A percentile compares a stretch with the other conserved stretches of the same genome.
phyloP scores from a whole-genome alignment of 2,797 vertebrate species.

The Danio jaintianensis region DNA sequence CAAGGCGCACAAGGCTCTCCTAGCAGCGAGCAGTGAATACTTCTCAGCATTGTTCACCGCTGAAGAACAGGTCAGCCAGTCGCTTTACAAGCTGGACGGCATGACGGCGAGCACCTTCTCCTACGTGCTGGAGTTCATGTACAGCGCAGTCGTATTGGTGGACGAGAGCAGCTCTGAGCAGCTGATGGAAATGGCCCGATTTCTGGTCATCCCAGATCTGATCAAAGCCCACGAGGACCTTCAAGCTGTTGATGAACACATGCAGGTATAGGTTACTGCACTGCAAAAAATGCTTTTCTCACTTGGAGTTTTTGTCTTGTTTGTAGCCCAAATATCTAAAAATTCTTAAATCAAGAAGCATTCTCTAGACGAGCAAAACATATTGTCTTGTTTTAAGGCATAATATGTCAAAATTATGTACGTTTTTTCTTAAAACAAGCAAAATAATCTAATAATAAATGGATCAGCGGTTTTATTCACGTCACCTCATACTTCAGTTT shows the following conservation, averaged over 20 bases:
- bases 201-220: slow-evolving; percentile 87
- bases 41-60: slow-evolving; percentile 92
- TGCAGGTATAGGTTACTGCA: too few species aligned
- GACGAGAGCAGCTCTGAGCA: slow-evolving; percentile 81
- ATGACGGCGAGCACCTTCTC: slow-evolving; percentile 85
- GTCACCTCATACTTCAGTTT: too few species aligned
- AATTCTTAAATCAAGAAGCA: too few species aligned
- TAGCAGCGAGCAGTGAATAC: slow-evolving; percentile 95
- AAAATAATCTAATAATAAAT: too few species aligned
- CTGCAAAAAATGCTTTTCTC: too few species aligned
- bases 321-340: too few species aligned
- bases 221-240: slow-evolving; percentile 83
- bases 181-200: slow-evolving; percentile 86
- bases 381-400: too few species aligned
- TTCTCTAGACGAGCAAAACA: too few species aligned
- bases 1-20: slow-evolving; percentile 92
- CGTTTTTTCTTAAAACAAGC: too few species aligned
- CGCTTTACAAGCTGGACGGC: slow-evolving; percentile 84
- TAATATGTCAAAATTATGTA: too few species aligned
- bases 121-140: slow-evolving; percentile 91
- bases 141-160: slow-evolving; percentile 86
- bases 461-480: too few species aligned
- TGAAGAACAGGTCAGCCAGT: slow-evolving; percentile 79
- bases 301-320: too few species aligned
- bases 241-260: slow-evolving; percentile 31